Conservation (phyloP, 2,113 vertebrate genomes). For the Clarias batrachus region DNA sequence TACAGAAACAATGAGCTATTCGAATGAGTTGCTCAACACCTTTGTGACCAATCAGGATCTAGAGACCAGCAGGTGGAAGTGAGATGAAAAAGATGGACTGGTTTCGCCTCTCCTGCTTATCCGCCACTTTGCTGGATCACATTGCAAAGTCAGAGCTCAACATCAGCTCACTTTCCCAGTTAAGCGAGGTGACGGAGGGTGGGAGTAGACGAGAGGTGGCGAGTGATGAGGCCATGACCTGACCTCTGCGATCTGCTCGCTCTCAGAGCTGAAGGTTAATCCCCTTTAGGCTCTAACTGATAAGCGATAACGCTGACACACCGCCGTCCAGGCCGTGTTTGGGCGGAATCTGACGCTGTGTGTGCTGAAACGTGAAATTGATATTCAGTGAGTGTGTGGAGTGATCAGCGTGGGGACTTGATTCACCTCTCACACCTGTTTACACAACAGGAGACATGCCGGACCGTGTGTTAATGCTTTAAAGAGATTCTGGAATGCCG, state of each 20-base stretch:
- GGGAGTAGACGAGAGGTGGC: conserved; percentile 30
- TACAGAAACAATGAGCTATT: neutral
- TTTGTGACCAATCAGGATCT: neutral
- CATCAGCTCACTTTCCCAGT: neutral
- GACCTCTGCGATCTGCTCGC: conserved; percentile 41
- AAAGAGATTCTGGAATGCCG: neutral
- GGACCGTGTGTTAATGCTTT: neutral
- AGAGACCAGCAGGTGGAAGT: neutral
- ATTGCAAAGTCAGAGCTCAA: neutral
- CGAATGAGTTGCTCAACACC: neutral
- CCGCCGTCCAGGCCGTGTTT: conserved; percentile 17
- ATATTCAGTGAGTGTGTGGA: conserved; percentile 33
- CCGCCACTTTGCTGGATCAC: neutral
- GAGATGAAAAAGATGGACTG: too few relatives aligned
- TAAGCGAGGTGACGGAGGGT: neutral
- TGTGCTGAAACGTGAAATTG: conserved; percentile 52
- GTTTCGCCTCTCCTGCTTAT: neutral
- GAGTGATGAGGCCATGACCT: conserved; percentile 49
- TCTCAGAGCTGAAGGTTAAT: conserved; percentile 43
- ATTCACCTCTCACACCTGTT: conserved; percentile 43
- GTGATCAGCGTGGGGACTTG: conserved; percentile 27
- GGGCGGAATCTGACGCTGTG: conserved; percentile 32
- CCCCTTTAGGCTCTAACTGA: conserved; percentile 49
- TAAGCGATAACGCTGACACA: conserved; percentile 46
- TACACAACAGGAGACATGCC: conserved; percentile 24